Base-by-base conservation (phyloP, 2,113 vertebrate genomes). In the Cinclus mexicanus region DNA sequence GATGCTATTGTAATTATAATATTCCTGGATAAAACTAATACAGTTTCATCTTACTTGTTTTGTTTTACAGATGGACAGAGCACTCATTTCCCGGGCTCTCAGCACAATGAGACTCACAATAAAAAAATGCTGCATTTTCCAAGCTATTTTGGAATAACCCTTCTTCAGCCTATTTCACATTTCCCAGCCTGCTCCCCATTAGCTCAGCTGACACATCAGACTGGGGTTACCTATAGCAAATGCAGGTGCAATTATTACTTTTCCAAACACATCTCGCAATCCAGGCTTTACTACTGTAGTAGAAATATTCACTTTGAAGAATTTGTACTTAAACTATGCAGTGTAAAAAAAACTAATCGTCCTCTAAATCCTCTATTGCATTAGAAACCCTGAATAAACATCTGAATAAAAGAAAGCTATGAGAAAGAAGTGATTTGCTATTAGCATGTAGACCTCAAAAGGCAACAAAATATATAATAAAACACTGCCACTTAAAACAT, bases 401-500 rank as follows among this genome's bases (percentile, higher is more conserved):
- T 49, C 2, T 21, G 84, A 90, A 77, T 67, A 44, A 74, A 82
- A 80, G 18, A 37, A 85, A 85, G 8, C 29, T 87, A 39, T 19
- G 11, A 65, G 70, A 53, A 71, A 72, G 12, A 49, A 69, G 23
- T 60, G 18, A 63, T 74, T 86, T 88, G 14, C 29, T 90, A 33
- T 81, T 77, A 90, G 44, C 4, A 1, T 46, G 11, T 63, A 63
- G 23, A 74, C n/a, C 8, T 44, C 37, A 83, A 86, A 12, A 83
- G 28, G 21, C 22, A 86, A 64, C 17, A 88, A 88, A 90, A 78
- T 55, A 67, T 55, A 44, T 49, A 83, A 64, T 26, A 91, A 93
- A 67, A 71, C 91, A 95, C 15, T 52, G 28, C 24, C 82, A 92
- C 67, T 42, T 93, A 89, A 94, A 97, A 91, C 22, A 33, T 93